These are phyloP conservation scores for Limosa lapponica DNA, from an alignment of 2,797 vertebrate genomes.

Conservation along the genomic window DNA sequence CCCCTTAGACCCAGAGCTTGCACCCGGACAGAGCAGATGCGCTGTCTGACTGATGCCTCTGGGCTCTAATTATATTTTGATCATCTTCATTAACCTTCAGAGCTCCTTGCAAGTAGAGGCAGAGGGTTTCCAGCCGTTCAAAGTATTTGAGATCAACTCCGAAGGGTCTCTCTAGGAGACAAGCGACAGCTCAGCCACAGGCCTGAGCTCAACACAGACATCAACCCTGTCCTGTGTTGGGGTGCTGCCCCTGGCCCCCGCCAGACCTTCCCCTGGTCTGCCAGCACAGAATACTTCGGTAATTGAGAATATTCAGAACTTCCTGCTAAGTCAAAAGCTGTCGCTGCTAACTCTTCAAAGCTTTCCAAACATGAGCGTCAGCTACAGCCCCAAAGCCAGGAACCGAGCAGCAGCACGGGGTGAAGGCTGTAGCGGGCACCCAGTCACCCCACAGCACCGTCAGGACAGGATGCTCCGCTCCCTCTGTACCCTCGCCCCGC, in stretches of 20 bases:
- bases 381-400: not conserved
- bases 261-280: not conserved
- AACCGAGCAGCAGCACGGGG: not conserved
- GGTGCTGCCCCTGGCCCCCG: not conserved
- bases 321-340: not conserved
- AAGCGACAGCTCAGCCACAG: not conserved
- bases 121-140: not conserved
- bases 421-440: not conserved
- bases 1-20: not conserved
- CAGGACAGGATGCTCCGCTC: not conserved
- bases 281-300: not conserved
- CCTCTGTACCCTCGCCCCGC: not conserved
- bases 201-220: not conserved
- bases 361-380: not conserved
- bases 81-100: not conserved
- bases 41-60: not conserved
- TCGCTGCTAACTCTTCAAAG: not conserved
- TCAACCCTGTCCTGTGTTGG: fast-evolving
- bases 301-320: not conserved
- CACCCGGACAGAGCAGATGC: not conserved
- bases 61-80: not conserved
- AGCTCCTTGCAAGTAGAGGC: not conserved
- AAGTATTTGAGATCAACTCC: not conserved
- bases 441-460: not conserved
- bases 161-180: not conserved